These are phyloP conservation scores for Axis porcinus DNA, from an alignment of 2,113 vertebrate genomes.

Conservation along the genomic window DNA sequence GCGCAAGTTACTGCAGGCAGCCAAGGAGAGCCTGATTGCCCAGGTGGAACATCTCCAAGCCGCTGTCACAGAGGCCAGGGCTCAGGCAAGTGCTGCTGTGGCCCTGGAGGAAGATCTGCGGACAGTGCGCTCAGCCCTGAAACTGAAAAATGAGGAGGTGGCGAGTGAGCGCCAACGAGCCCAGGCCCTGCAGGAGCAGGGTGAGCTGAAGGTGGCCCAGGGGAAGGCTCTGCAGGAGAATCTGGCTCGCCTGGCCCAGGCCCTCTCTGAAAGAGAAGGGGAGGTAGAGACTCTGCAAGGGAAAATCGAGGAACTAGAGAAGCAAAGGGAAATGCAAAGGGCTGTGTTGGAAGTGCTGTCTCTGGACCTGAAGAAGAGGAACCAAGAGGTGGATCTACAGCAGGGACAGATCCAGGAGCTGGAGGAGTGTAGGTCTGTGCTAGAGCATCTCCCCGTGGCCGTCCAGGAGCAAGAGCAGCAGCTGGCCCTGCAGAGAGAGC, in stretches of 20 bases:
- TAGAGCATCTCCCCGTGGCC: constrained; percentile 64
- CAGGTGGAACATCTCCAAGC: constrained; percentile 73
- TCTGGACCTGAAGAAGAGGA: constrained; percentile 63
- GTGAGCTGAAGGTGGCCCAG: constrained; percentile 68
- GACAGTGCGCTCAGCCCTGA: constrained; percentile 59
- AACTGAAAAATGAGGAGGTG: constrained; percentile 73
- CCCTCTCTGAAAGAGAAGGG: constrained; percentile 69
- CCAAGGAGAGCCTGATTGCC: constrained; percentile 63
- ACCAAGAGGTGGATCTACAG: constrained; percentile 55
- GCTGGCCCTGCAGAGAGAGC: constrained; percentile 50
- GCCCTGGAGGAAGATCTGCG: constrained; percentile 78
- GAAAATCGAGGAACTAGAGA: constrained; percentile 55
- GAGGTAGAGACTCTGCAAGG: constrained; percentile 63
- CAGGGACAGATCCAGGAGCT: constrained; percentile 69
- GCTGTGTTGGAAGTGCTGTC: constrained; percentile 53
- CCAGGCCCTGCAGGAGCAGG: constrained; percentile 67
- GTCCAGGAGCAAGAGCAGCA: constrained; percentile 63
- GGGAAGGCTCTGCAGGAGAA: constrained; percentile 74
- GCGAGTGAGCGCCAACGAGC: constrained; percentile 69
- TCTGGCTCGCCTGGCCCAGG: constrained; percentile 51
- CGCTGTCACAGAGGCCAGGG: constrained; percentile 69
- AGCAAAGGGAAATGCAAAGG: constrained; percentile 66
- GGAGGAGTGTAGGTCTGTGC: constrained; percentile 61
- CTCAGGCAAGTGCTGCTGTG: constrained; percentile 53
- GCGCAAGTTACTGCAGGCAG: constrained; percentile 56